Base-by-base conservation (phyloP, 2,797 vertebrate genomes). In the Betta splendens region DNA sequence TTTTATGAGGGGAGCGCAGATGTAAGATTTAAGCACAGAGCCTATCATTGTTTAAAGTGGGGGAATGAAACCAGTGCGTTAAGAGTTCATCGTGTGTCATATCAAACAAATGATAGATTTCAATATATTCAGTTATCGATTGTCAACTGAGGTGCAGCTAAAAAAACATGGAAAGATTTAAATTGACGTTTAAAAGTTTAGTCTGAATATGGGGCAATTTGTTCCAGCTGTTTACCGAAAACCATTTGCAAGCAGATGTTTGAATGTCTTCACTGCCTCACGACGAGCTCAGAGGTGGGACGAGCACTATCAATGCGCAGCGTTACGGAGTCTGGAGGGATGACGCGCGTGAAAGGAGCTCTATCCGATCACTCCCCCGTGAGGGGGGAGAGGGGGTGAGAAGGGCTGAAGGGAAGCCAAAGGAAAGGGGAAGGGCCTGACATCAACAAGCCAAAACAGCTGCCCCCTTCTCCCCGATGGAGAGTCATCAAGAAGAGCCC, bases 371-470 rank as follows among this genome's bases (percentile, higher is more conserved):
- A 67, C 62, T 85, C 64, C 79, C 80, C 73, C 49, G 13, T 65
- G 81, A 81, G 73, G 66, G 73, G 61, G 85, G 72, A 20, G 75
- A 71, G 77, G 61, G 62, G 15, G 52, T 73, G 52, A 73, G 76
- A 68, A 61, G 68, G 73, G 74, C 73, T 78, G 71, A 79, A 72
- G 61, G 51, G 65, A 58, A 80, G 87, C 87, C 88, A 87, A 79
- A 75, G 68, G 64, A 78, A 84, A 87, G 83, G 81, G 91, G 85
- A 89, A 79, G 86, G 85, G 76, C 81, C 84, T 87, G 88, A 89
- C 81, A 87, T 89, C 87, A 91, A 83, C 77, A 58, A 87, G 79
- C 80, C 89, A 83, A 90, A 92, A 91, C 91, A 93, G 92, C 91
- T 93, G 92, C 85, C 81, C 81, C 66, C 76, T 84, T 84, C 71